Evolutionary conservation across 2,888 invertebrate species (phyloP).

Genomic region (Athripsodes cinereus): DNA sequence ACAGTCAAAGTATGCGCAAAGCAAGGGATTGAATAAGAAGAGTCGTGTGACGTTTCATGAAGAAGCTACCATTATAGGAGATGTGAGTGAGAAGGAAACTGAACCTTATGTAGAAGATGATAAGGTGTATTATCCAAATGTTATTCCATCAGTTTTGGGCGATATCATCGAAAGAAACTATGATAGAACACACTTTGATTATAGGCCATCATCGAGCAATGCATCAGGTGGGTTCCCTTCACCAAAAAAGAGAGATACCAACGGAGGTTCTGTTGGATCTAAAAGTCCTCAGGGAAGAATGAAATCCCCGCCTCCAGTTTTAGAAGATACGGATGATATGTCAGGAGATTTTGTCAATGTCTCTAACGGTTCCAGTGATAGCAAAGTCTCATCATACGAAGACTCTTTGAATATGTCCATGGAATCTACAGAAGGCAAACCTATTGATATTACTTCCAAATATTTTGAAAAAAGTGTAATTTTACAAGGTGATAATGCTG

Average conservation of each 20-base stretch:
- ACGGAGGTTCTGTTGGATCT: neutral
- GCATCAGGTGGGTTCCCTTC: conserved; percentile 9
- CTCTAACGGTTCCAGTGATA: neutral
- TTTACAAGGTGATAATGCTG: conserved; percentile 44
- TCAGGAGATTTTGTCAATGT: conserved; percentile 33
- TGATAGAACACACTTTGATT: neutral
- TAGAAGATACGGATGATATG: conserved; percentile 36
- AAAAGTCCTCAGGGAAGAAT: conserved; percentile 32
- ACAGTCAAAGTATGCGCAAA: conserved; percentile 43
- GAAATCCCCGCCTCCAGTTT: conserved; percentile 49
- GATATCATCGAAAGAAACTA: conserved; percentile 52
- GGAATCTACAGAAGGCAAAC: neutral
- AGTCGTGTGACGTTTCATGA: conserved; percentile 10
- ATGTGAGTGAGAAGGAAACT: conserved; percentile 34
- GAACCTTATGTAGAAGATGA: conserved; percentile 43
- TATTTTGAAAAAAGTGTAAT: conserved; percentile 42
- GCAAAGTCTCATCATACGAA: neutral
- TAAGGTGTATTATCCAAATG: conserved; percentile 43
- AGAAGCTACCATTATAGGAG: conserved; percentile 6
- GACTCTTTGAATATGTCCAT: neutral
- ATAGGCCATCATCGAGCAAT: neutral
- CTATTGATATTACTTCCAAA: neutral
- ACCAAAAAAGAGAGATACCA: conserved; percentile 28
- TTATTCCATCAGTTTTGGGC: conserved; percentile 45
- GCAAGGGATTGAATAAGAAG: conserved; percentile 36